These are phyloP conservation scores for Ifrita kowaldi DNA, from an alignment of 2,113 vertebrate species.

Conservation along the genomic window DNA sequence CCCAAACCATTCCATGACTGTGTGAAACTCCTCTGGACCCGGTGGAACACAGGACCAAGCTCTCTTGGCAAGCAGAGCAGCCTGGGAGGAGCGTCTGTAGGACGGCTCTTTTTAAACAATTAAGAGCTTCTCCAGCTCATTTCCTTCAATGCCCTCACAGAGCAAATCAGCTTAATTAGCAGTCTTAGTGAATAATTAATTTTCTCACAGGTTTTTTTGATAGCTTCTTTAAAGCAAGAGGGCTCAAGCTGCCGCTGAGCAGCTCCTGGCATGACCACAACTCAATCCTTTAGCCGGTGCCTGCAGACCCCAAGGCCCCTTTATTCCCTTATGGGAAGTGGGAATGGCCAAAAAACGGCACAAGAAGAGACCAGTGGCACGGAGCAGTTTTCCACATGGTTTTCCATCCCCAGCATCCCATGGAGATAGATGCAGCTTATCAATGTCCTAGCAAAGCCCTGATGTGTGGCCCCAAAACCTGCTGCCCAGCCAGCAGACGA, in stretches of 20 bases:
- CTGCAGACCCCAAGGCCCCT: not conserved
- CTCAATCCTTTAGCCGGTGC: fast-evolving
- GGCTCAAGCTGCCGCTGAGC: fast-evolving
- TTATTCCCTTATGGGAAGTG: not conserved
- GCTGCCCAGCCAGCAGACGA: not conserved
- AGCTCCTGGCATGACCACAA: fast-evolving
- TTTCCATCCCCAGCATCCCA: not conserved
- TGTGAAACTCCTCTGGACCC: fast-evolving
- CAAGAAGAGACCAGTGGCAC: not conserved
- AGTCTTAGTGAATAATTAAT: conserved; percentile 44
- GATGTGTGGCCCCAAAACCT: not conserved
- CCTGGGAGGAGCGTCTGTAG: not conserved
- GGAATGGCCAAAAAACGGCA: not conserved
- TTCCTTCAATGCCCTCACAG: conserved; percentile 17
- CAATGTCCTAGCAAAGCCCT: not conserved
- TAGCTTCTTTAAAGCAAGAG: not conserved
- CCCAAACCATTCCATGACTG: not conserved
- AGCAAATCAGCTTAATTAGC: conserved; percentile 48
- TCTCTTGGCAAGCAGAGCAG: not conserved
- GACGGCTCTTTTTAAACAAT: not conserved
- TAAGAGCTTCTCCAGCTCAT: conserved; percentile 21
- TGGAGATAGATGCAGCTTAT: not conserved
- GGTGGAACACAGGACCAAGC: fast-evolving
- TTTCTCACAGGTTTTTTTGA: not conserved
- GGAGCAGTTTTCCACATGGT: not conserved